Conservation (phyloP, 1,140 invertebrate genomes). For the Aethina tumida region DNA sequence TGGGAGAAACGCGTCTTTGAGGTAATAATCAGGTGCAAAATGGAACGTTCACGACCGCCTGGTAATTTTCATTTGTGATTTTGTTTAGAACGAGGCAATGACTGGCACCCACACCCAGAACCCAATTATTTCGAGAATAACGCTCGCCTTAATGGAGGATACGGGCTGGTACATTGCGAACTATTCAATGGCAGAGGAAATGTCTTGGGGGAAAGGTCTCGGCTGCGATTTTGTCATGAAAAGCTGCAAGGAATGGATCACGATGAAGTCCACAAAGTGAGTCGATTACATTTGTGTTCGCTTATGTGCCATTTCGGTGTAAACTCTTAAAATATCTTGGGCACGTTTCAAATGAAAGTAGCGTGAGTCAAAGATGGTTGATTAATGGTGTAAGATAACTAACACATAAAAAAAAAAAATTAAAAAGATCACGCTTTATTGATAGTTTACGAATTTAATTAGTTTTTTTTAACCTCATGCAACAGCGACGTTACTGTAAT, state of each 20-base stretch:
- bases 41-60: background rate
- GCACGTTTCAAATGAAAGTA: no score
- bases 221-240: slow-evolving; percentile 92
- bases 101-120: slow-evolving; percentile 98
- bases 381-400: no score
- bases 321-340: no score
- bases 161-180: slow-evolving; percentile 91
- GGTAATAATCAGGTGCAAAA: slow-evolving; percentile 42
- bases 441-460: no score
- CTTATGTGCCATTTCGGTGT: no score
- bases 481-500: no score
- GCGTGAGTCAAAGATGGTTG: no score
- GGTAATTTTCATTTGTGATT: slow-evolving; percentile 7
- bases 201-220: slow-evolving; percentile 82
- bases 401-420: no score
- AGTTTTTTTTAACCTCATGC: no score
- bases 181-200: slow-evolving; percentile 77
- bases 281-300: slow-evolving; percentile 1
- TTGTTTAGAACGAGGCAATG: slow-evolving; percentile 94
- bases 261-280: slow-evolving; percentile 45
- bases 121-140: slow-evolving; percentile 93
- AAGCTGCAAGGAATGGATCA: slow-evolving; percentile 96
- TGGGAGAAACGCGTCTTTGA: slow-evolving; percentile 98
- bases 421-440: no score
- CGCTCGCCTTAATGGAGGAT: slow-evolving; percentile 95